Evolutionary conservation across 2,888 invertebrate species (phyloP).

Genomic region (Schizotus pectinicornis): DNA sequence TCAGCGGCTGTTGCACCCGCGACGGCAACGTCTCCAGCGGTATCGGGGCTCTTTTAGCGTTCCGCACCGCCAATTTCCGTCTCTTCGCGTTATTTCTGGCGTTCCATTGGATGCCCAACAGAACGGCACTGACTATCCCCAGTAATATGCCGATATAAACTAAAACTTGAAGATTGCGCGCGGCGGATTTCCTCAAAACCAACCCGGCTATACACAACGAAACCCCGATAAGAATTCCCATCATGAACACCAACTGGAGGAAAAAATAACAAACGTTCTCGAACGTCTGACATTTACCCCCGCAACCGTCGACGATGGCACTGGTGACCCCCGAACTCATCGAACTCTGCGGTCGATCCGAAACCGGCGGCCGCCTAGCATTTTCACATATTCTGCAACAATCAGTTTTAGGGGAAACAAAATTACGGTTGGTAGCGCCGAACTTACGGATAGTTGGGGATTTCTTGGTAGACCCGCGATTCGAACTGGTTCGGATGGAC

Average conservation of each 20-base stretch:
- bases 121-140: slow-evolving; percentile 67
- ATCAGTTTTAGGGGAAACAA: slow-evolving; percentile 7
- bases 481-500: slow-evolving; percentile 43
- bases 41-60: slow-evolving; percentile 49
- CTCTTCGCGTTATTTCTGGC: slow-evolving; percentile 55
- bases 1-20: slow-evolving; percentile 37
- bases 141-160: slow-evolving; percentile 70
- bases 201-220: slow-evolving; percentile 71
- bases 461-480: slow-evolving; percentile 48
- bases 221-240: slow-evolving; percentile 70
- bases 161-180: slow-evolving; percentile 69
- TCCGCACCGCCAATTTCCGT: slow-evolving; percentile 47
- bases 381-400: slow-evolving; percentile 36
- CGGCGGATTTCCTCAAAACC: slow-evolving; percentile 67
- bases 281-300: slow-evolving; percentile 72
- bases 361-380: slow-evolving; percentile 18
- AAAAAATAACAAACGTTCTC: slow-evolving; percentile 76
- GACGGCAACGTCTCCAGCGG: slow-evolving; percentile 47
- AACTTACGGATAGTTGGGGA: slow-evolving; percentile 9
- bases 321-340: slow-evolving; percentile 55
- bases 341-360: slow-evolving; percentile 53
- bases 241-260: slow-evolving; percentile 72
- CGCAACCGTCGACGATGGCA: slow-evolving; percentile 70
- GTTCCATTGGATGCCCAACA: slow-evolving; percentile 70
- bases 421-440: slow-evolving; percentile 26